Evolutionary conservation across 1,140 invertebrate species (phyloP), one percentile per base, ranked within the genome.

Genomic region (Heliothis subflexa): DNA sequence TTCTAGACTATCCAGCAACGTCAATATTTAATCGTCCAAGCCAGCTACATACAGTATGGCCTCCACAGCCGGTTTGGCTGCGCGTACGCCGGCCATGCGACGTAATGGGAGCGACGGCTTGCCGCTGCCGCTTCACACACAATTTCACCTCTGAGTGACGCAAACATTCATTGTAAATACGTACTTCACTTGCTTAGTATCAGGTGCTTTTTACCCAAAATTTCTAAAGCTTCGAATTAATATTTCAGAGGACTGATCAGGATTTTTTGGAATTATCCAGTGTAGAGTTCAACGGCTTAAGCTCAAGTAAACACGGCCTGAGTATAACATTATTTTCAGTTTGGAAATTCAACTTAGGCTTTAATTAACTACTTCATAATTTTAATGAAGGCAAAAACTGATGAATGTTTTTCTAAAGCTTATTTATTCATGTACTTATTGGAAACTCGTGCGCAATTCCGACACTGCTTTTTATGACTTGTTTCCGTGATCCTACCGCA

Each of bases 141-240:
- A 94, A 94, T 94, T 94, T 94, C 93, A 94, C 91, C 91, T 94
- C 89, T 94, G 93, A 94, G 86, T 91, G 93, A 94, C 91, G 88
- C 89, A 90, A 90, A 93, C 93, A 93, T 92, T 92, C 85, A 94
- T 94, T 90, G 88, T 85, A 68, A 86, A 89, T 89, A 82, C 83
- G 81, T 90, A 93, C 89, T 92, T 91, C 87, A 86, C 85, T 87
- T 82, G 61, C 71, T 52, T 49, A 66, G 68, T 61, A 57, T 78
- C 84, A 85, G 82, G 84, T 85, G 82, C 78, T 74, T 77, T 64
- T 68, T 80, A 68, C 47, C 76, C 52, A 78, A 68, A 52, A 49
- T 45, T 61, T 28, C 50, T 49, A 52, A 52, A 3, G 45, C 55
- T 25, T 62, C 57, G n/a, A 25, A 59, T 28, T 25, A 2, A 50